A percentile compares a stretch with the other conserved stretches of the same genome.
These are phyloP conservation scores for Morpho deidamia DNA, from an alignment of 2,888 invertebrate genomes.

Conservation along the genomic window DNA sequence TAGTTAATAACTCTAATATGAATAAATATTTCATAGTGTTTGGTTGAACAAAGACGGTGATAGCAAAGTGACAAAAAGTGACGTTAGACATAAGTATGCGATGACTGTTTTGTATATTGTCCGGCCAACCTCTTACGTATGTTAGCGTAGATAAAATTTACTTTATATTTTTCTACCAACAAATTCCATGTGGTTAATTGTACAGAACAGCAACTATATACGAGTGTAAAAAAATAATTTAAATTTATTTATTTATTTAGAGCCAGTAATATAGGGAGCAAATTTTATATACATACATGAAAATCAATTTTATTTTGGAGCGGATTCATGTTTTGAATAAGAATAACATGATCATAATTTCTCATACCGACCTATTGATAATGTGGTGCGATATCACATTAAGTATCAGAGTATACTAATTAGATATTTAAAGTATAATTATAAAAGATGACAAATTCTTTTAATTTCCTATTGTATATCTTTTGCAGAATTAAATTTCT, in stretches of 20 bases:
- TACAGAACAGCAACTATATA: constrained; percentile 33
- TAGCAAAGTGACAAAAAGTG: constrained; percentile 55
- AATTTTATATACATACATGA: constrained; percentile 28
- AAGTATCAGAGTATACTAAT: too few species aligned
- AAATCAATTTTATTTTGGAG: constrained; percentile 21
- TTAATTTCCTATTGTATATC: too few species aligned
- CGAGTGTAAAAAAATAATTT: constrained; percentile 40
- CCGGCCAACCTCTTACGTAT: constrained; percentile 31
- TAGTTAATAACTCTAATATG: too few species aligned
- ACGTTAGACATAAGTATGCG: neutral
- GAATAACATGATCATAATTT: neutral
- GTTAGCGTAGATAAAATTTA: constrained; percentile 25
- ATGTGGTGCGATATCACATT: too few species aligned
- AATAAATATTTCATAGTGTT: constrained; percentile 14
- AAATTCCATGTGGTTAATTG: constrained; percentile 40
- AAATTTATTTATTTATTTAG: constrained; percentile 58
- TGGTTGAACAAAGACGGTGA: constrained; percentile 36
- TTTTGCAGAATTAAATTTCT: too few species aligned
- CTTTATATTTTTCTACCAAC: constrained; percentile 42
- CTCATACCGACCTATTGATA: neutral
- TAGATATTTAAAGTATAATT: too few species aligned
- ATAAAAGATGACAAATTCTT: too few species aligned
- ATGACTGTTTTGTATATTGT: constrained; percentile 25
- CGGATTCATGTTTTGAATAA: constrained; percentile 7
- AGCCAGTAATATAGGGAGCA: constrained; percentile 43